A percentile compares a stretch with the other conserved stretches of the same genome.
Conservation (phyloP, 2,797 vertebrate genomes). For the Eremophila alpestris region DNA sequence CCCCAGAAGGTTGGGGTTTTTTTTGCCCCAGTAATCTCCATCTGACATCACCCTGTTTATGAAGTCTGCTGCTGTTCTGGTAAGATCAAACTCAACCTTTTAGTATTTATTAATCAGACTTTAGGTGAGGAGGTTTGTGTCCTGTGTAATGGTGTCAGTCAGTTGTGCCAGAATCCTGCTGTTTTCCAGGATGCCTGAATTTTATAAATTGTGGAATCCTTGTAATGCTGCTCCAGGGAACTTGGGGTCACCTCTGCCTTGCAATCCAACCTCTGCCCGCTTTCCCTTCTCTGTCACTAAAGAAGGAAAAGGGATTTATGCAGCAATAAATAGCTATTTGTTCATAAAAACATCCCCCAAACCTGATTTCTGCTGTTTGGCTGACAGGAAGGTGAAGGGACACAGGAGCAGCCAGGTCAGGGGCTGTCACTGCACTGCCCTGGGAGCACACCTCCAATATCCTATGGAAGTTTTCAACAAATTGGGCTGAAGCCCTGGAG, state of each 20-base stretch:
- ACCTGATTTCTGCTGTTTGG: not conserved
- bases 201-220: not conserved
- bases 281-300: not conserved
- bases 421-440: not conserved
- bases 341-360: rapidly evolving
- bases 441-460: not conserved
- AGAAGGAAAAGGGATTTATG: not conserved
- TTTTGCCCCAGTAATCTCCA: not conserved
- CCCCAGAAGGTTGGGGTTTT: not conserved
- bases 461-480: not conserved
- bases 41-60: not conserved
- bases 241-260: not conserved
- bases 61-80: not conserved
- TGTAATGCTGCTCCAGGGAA: not conserved
- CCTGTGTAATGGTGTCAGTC: not conserved
- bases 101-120: not conserved
- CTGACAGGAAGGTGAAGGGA: not conserved
- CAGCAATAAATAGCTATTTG: not conserved
- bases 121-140: not conserved
- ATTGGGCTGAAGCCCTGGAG: not conserved
- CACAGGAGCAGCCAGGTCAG: not conserved
- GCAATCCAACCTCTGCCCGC: not conserved
- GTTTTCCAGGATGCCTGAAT: not conserved
- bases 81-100: not conserved
- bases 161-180: not conserved